Conservation (phyloP, 2,888 invertebrate species). For the Nomada hirtipes region DNA sequence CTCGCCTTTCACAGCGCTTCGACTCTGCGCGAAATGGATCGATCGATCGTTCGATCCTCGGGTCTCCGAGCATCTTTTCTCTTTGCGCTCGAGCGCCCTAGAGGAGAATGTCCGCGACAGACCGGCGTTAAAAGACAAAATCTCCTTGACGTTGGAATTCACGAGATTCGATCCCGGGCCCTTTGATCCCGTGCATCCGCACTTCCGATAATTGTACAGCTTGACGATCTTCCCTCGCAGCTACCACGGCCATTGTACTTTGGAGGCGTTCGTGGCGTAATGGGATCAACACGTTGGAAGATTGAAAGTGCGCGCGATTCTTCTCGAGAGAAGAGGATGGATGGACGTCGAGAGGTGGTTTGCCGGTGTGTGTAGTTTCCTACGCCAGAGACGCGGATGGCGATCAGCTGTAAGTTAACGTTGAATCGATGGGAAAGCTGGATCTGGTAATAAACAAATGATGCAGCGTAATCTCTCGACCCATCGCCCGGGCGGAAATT, state of each 20-base stretch:
- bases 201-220: not conserved
- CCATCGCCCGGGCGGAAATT: not conserved
- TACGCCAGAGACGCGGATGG: not conserved
- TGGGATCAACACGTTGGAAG: not conserved
- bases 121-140: not conserved
- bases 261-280: too few relatives aligned
- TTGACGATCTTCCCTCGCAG: too few relatives aligned
- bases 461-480: not conserved
- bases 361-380: too few relatives aligned
- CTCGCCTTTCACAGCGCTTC: not conserved
- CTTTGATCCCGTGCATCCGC: not conserved
- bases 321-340: not conserved
- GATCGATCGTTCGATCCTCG: not conserved
- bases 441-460: conserved; percentile 1
- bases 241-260: too few relatives aligned
- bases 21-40: not conserved
- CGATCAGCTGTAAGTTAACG: not conserved
- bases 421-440: not conserved
- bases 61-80: not conserved
- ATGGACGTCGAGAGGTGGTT: not conserved
- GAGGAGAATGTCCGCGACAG: not conserved
- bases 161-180: not conserved
- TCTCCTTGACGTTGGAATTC: not conserved
- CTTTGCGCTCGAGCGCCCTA: not conserved
- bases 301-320: not conserved